Conservation (phyloP, 2,113 vertebrate species). For the Lota lota region DNA sequence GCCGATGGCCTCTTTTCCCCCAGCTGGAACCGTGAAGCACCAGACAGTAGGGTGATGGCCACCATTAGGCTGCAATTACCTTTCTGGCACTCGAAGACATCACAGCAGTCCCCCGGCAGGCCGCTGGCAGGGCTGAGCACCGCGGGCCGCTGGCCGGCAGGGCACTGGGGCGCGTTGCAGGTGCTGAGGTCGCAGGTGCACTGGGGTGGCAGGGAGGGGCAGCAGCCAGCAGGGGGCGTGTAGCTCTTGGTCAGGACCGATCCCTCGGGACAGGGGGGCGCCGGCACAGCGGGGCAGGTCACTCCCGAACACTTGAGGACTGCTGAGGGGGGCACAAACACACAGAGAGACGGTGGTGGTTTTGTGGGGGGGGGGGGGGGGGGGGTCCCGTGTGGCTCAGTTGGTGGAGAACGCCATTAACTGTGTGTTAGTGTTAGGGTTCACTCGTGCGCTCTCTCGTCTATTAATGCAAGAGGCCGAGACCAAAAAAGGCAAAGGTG, state of each 20-base stretch:
- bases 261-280: slow-evolving; percentile 66
- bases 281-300: slow-evolving; percentile 56
- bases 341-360: neutral
- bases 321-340: slow-evolving; percentile 55
- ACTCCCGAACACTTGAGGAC: slow-evolving; percentile 68
- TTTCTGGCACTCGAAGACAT: slow-evolving; percentile 72
- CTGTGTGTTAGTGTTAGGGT: too few relatives aligned
- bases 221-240: slow-evolving; percentile 69
- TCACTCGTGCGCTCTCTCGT: too few relatives aligned
- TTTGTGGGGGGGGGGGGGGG: neutral
- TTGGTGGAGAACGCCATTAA: neutral
- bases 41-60: too few relatives aligned
- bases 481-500: neutral
- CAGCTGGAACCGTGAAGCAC: too few relatives aligned
- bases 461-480: neutral
- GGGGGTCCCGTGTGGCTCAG: neutral
- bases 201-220: slow-evolving; percentile 59
- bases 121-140: slow-evolving; percentile 62
- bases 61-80: slow-evolving; percentile 55
- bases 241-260: slow-evolving; percentile 70
- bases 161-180: slow-evolving; percentile 65
- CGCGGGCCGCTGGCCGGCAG: slow-evolving; percentile 53
- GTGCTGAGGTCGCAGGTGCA: slow-evolving; percentile 71
- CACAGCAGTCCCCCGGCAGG: slow-evolving; percentile 74
- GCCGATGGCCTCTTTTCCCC: too few relatives aligned